A percentile compares a stretch with the other conserved stretches of the same genome.
phyloP scores from a whole-genome alignment of 2,797 vertebrate species.

The Gambusia yucatana region DNA sequence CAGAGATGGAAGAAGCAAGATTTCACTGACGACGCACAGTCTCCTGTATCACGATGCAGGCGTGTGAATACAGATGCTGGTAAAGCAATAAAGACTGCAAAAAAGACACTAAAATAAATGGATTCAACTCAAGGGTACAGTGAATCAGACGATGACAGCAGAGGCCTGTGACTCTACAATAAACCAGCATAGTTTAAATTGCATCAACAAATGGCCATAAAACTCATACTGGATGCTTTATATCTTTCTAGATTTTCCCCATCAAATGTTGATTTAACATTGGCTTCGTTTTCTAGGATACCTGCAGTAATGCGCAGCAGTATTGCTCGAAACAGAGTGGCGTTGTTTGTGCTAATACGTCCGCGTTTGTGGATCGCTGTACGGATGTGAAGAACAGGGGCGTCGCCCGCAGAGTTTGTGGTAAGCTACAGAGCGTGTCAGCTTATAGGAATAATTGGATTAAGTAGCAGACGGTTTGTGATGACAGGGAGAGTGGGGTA shows the following conservation, averaged over 20 bases:
- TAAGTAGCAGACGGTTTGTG: slow-evolving; percentile 76
- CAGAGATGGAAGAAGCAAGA: not conserved
- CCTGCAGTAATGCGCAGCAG: slow-evolving; percentile 5
- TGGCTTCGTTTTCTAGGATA: slow-evolving; percentile 22
- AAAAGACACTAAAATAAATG: slow-evolving; percentile 38
- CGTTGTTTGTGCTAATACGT: slow-evolving; percentile 13
- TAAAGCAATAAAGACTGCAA: slow-evolving; percentile 42
- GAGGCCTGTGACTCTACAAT: slow-evolving; percentile 28
- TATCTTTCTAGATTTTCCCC: slow-evolving; percentile 11
- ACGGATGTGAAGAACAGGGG: slow-evolving; percentile 39
- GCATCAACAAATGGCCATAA: slow-evolving; percentile 1
- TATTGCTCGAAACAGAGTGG: not conserved
- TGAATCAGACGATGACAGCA: slow-evolving; percentile 67
- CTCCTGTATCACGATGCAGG: slow-evolving; percentile 25
- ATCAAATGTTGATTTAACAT: slow-evolving; percentile 19
- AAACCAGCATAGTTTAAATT: not conserved
- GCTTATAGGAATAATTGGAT: slow-evolving; percentile 83
- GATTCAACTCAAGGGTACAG: slow-evolving; percentile 63
- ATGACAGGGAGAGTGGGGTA: slow-evolving; percentile 55
- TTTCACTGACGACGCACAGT: not conserved
- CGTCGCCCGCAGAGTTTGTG: slow-evolving; percentile 57
- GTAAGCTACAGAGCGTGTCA: slow-evolving; percentile 77
- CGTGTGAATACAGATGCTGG: slow-evolving; percentile 44
- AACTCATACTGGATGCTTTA: not conserved
- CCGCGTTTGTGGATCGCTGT: slow-evolving; percentile 13